Evolutionary conservation across 2,888 invertebrate genomes (phyloP).

Genomic region (Diloba caeruleocephala): DNA sequence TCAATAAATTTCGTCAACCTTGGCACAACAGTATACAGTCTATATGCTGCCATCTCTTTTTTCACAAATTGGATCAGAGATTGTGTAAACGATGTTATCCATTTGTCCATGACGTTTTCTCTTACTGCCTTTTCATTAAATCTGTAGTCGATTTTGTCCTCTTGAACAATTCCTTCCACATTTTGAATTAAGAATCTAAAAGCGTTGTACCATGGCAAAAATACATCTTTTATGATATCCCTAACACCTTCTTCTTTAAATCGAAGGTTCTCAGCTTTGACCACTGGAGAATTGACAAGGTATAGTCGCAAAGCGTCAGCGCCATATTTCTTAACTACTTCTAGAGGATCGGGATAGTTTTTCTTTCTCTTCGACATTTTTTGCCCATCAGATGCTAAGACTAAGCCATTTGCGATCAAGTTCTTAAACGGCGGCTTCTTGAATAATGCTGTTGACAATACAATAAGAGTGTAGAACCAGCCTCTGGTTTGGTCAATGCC

Average conservation of each 20-base stretch:
- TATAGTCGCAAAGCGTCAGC: slow-evolving; percentile 99
- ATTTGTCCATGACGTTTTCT: slow-evolving; percentile 97
- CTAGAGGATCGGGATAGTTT: slow-evolving; percentile 99
- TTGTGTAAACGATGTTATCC: slow-evolving; percentile 99
- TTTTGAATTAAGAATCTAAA: slow-evolving; percentile 98
- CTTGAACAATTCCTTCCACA: slow-evolving; percentile 93
- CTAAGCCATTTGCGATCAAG: slow-evolving; percentile 98
- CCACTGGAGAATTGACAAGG: slow-evolving; percentile 99
- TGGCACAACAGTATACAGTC: slow-evolving; percentile 98
- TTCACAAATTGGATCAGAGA: slow-evolving; percentile 96
- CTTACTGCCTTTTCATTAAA: slow-evolving; percentile 87
- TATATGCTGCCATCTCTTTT: slow-evolving; percentile 98
- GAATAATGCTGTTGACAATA: slow-evolving; percentile 98
- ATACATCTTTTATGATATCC: slow-evolving; percentile 98
- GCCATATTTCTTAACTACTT: slow-evolving; percentile 96
- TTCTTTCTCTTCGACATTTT: slow-evolving; percentile 99
- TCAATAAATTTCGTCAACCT: slow-evolving; percentile 98
- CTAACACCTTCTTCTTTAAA: slow-evolving; percentile 99
- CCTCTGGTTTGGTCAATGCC: slow-evolving; percentile 99
- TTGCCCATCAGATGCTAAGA: slow-evolving; percentile 98
- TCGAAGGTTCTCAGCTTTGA: slow-evolving; percentile 97
- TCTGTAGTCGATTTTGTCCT: slow-evolving; percentile 88
- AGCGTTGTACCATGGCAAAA: slow-evolving; percentile 98
- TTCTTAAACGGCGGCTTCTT: slow-evolving; percentile 99
- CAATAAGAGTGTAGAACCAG: slow-evolving; percentile 99